Percentiles rank a stretch among this genome's conserved stretches.
These are phyloP conservation scores for Styela clava DNA, from an alignment of 23 tunicate genomes.

Conservation along the genomic window DNA sequence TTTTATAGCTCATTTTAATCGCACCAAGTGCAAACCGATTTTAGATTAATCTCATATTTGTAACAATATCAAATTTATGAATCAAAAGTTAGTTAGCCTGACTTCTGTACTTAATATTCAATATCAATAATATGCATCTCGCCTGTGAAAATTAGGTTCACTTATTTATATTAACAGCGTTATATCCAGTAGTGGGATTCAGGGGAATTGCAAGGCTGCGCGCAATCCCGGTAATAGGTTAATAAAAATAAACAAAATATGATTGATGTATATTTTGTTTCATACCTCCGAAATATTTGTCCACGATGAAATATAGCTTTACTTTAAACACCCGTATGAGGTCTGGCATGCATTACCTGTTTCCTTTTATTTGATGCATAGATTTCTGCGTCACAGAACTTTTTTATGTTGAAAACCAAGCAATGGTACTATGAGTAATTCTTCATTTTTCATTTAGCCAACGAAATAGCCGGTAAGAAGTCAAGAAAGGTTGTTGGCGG, in stretches of 20 bases:
- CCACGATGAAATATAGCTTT: background rate
- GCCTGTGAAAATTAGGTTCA: background rate
- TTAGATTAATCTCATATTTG: no score
- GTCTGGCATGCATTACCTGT: background rate
- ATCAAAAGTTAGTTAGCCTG: no score
- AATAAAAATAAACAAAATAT: no score
- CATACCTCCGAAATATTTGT: background rate
- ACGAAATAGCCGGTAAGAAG: constrained; percentile 22
- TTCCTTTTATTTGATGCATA: no score
- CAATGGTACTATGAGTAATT: background rate
- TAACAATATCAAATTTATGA: no score
- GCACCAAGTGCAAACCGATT: no score
- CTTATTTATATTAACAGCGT: background rate
- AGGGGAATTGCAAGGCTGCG: no score
- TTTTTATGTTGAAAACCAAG: no score
- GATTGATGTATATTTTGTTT: background rate
- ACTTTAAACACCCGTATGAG: background rate
- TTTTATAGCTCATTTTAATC: background rate
- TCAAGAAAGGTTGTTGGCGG: background rate
- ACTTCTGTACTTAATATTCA: no score
- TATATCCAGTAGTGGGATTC: no score
- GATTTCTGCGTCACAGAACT: background rate
- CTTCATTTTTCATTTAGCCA: constrained; percentile 12
- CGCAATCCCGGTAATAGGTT: no score
- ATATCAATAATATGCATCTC: background rate